Conservation (phyloP, 1,140 invertebrate genomes). For the Drosophila equinoxialis region DNA sequence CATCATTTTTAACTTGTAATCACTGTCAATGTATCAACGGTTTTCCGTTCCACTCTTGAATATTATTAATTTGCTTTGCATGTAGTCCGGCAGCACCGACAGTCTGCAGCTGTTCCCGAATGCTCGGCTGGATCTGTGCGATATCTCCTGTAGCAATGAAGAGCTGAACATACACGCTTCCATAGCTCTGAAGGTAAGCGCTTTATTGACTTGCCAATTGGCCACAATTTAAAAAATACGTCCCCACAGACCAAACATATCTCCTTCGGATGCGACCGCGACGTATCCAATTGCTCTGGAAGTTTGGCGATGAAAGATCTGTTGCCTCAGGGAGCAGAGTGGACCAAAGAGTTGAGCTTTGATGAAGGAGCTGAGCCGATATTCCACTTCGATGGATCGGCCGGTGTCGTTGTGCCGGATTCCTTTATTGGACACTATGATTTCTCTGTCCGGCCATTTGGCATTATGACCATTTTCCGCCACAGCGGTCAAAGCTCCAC, state of each 20-base stretch:
- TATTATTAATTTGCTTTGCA: slow-evolving; percentile 1
- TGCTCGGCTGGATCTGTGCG: slow-evolving; percentile 94
- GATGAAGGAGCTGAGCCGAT: slow-evolving; percentile 97
- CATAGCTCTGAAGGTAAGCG: slow-evolving; percentile 70
- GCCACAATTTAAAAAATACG: background rate
- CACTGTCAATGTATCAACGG: background rate
- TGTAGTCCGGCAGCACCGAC: slow-evolving; percentile 68
- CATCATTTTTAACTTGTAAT: background rate
- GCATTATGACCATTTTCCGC: slow-evolving; percentile 94
- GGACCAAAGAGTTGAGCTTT: slow-evolving; percentile 93
- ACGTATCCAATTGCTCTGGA: slow-evolving; percentile 83
- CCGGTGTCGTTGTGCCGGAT: slow-evolving; percentile 93
- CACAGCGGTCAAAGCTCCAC: slow-evolving; percentile 82
- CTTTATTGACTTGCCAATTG: background rate
- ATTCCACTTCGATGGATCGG: slow-evolving; percentile 96
- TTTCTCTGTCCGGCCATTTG: slow-evolving; percentile 87
- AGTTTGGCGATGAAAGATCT: slow-evolving; percentile 87
- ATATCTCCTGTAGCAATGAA: slow-evolving; percentile 89
- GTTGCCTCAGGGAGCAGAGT: slow-evolving; percentile 92
- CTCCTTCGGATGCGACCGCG: slow-evolving; percentile 82
- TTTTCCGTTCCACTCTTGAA: too few species aligned
- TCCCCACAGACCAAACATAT: slow-evolving; percentile 78
- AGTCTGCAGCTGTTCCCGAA: slow-evolving; percentile 89
- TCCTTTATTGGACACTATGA: slow-evolving; percentile 84
- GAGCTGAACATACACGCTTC: slow-evolving; percentile 69